phyloP scores from a whole-genome alignment of 2,797 vertebrate genomes.

The Eospalax fontanierii region DNA sequence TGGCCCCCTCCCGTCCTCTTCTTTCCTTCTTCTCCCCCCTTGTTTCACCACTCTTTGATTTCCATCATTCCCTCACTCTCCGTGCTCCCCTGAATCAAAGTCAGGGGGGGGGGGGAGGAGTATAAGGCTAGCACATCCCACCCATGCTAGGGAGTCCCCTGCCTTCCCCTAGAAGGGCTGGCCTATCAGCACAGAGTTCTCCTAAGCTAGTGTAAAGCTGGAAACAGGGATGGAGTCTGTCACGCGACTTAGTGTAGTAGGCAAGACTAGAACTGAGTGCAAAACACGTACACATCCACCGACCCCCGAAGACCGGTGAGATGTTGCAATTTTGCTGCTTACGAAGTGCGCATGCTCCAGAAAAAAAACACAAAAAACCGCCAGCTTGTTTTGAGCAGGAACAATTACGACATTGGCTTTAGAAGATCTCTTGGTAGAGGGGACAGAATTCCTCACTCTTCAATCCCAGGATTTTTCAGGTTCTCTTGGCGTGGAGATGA shows the following conservation, averaged over 20 bases:
- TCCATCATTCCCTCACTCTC: not conserved
- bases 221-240: not conserved
- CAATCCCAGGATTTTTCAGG: not conserved
- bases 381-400: constrained; percentile 28
- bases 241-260: not conserved
- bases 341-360: not conserved
- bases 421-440: not conserved
- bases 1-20: not conserved
- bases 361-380: not conserved
- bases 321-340: not conserved
- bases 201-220: not conserved
- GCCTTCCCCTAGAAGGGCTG: not conserved
- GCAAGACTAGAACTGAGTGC: not conserved
- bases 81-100: not conserved
- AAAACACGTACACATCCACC: not conserved
- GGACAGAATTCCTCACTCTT: not conserved
- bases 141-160: not conserved
- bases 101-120: not conserved
- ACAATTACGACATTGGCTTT: not conserved
- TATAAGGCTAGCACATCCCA: not conserved
- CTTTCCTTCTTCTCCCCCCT: not conserved
- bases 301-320: not conserved
- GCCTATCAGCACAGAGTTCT: not conserved
- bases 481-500: not conserved
- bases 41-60: not conserved